These are phyloP conservation scores for Nannoperca obscura DNA, from an alignment of 2,797 vertebrate genomes.

Conservation along the genomic window DNA sequence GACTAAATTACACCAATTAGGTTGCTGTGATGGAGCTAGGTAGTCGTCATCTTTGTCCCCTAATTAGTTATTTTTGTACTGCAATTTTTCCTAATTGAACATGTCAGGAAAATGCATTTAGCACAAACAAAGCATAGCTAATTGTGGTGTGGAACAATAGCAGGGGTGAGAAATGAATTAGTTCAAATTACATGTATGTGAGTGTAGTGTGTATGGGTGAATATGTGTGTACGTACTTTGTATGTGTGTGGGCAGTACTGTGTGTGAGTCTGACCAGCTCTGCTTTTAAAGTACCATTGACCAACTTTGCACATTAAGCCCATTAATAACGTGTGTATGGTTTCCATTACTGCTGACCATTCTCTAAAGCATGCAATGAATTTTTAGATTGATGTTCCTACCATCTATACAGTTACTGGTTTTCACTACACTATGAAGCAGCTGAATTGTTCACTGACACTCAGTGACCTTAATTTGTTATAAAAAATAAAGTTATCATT, in stretches of 20 bases:
- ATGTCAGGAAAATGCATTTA: conserved; percentile 75
- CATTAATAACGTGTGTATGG: conserved; percentile 17
- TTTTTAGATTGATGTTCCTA: conserved; percentile 20
- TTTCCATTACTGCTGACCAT: conserved; percentile 30
- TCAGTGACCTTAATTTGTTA: background rate
- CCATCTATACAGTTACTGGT: background rate
- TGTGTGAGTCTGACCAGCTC: background rate
- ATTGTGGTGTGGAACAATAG: conserved; percentile 68
- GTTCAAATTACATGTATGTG: conserved; percentile 24
- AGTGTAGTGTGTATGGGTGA: conserved; percentile 14
- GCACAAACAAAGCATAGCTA: conserved; percentile 77
- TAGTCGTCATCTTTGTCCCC: conserved; percentile 63
- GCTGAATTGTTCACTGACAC: background rate
- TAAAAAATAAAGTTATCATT: background rate
- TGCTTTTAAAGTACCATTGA: background rate
- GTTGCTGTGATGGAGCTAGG: conserved; percentile 54
- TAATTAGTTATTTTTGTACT: conserved; percentile 78
- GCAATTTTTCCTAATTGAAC: conserved; percentile 80
- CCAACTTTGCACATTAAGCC: background rate
- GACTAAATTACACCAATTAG: conserved; percentile 78
- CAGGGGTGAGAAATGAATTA: conserved; percentile 65
- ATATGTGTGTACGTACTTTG: background rate
- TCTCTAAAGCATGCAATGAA: conserved; percentile 1
- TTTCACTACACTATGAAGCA: background rate
- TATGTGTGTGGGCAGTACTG: background rate